Base-by-base conservation (phyloP, 1,140 invertebrate species). In the Tetragnatha versicolor region DNA sequence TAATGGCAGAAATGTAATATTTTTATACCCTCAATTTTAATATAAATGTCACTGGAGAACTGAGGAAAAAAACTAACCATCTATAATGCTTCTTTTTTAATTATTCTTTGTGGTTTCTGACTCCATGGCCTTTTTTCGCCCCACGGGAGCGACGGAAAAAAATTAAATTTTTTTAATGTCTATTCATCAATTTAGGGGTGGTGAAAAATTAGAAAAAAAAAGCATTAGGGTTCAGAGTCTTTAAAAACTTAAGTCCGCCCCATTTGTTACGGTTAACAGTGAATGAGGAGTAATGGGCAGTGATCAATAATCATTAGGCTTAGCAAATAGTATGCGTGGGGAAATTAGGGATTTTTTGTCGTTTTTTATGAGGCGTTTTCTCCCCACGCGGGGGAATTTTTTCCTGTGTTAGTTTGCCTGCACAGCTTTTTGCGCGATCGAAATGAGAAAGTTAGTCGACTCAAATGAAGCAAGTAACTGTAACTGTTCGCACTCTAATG, bases 11-110 rank as follows among this genome's bases (percentile, higher is more conserved):
- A 14, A 53, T 77, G 73, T 77, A 77, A 77, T 77, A 77, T 77
- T 77, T 77, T 77, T 77, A 77, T 77, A 77, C 61, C 47, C 73
- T 77, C 73, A 77, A 77, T 77, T 77, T 77, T 77, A 77, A 77
- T 77, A 77, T 77, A 77, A 77, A 77, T 77, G 73, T 77, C 73
- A 77, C 66, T 77, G 33, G 20, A 14, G 2, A 47, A 77, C 20
- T 77, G 45, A 39, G 4, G 61, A 37, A 77, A 77, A 65, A 53
- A 37, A 14, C 35, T 77, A 77, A 77, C 73, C 61, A 77, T 60
- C 53, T 31, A 29, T 65, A 29, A 22, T 22, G 42, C 27, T 66
- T 55, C 73, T 53, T 77, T 77, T 77, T 77, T 77, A 77, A 77
- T 77, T 77, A 77, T 77, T 77, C 72, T 76, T 65, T 66, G 61